Evolutionary conservation across 2,797 vertebrate genomes (phyloP).

Genomic region (Pteropus rufus): DNA sequence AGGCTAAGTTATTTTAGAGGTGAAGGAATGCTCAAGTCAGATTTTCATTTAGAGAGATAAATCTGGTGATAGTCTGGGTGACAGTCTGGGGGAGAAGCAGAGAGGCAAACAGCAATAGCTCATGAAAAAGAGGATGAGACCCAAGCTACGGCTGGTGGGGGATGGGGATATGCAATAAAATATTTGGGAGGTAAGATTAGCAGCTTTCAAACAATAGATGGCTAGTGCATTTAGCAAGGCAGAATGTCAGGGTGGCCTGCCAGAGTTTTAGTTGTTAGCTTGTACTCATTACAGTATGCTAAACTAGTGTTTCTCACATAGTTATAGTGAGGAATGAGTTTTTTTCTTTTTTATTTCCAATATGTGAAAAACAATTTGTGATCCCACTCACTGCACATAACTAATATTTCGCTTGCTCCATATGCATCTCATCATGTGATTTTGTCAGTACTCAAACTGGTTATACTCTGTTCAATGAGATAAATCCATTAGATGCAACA

Average conservation of each 20-base stretch:
- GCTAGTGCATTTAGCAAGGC: background rate
- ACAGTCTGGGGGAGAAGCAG: background rate
- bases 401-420: background rate
- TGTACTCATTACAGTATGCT: background rate
- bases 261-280: background rate
- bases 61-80: background rate
- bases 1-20: background rate
- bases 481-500: background rate
- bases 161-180: background rate
- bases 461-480: background rate
- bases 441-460: background rate
- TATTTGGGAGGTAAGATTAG: background rate
- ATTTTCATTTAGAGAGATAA: background rate
- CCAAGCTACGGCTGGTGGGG: background rate
- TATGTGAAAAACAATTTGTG: background rate
- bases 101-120: background rate
- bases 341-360: background rate
- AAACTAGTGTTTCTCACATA: background rate
- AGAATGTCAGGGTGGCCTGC: background rate
- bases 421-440: background rate
- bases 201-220: background rate
- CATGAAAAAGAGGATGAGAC: background rate
- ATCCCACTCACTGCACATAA: background rate
- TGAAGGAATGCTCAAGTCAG: background rate
- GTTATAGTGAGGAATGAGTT: background rate